These are phyloP conservation scores for Pemphigus obesinymphae DNA, from an alignment of 1,140 invertebrate genomes.

Conservation along the genomic window DNA sequence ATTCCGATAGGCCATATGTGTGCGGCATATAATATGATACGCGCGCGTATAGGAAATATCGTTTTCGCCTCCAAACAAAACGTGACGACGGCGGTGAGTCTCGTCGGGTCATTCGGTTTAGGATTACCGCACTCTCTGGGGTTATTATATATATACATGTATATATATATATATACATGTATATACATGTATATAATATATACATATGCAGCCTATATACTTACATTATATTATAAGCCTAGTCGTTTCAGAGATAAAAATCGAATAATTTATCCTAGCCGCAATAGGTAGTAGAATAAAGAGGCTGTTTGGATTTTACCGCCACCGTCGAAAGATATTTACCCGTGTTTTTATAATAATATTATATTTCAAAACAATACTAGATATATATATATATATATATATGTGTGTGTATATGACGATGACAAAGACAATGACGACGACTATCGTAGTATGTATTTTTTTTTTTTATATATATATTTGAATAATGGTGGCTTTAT, in stretches of 20 bases:
- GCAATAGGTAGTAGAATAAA: slow-evolving; percentile 1
- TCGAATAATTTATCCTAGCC: slow-evolving; percentile 6
- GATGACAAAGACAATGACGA: no score
- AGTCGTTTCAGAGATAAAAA: slow-evolving; percentile 10
- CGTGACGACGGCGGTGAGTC: slow-evolving; percentile 15
- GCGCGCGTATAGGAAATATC: not conserved
- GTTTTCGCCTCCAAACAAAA: slow-evolving; percentile 29
- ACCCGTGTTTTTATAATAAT: not conserved
- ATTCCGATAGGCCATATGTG: no score
- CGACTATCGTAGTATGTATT: not conserved
- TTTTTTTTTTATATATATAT: slow-evolving; percentile 13
- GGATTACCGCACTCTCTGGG: not conserved
- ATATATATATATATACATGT: not conserved
- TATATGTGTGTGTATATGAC: not conserved
- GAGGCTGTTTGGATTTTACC: not conserved
- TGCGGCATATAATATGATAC: no score
- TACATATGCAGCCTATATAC: not conserved
- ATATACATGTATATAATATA: not conserved
- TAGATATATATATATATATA: not conserved
- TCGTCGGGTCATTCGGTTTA: not conserved
- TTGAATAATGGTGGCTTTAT: slow-evolving; percentile 16
- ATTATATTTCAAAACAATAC: not conserved
- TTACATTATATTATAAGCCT: not conserved
- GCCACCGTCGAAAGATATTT: not conserved
- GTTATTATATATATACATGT: not conserved